Percentiles rank a stretch among this genome's conserved stretches.
Evolutionary conservation across 2,888 invertebrate genomes (phyloP).

Genomic region (Cryptocephalus primarius): DNA sequence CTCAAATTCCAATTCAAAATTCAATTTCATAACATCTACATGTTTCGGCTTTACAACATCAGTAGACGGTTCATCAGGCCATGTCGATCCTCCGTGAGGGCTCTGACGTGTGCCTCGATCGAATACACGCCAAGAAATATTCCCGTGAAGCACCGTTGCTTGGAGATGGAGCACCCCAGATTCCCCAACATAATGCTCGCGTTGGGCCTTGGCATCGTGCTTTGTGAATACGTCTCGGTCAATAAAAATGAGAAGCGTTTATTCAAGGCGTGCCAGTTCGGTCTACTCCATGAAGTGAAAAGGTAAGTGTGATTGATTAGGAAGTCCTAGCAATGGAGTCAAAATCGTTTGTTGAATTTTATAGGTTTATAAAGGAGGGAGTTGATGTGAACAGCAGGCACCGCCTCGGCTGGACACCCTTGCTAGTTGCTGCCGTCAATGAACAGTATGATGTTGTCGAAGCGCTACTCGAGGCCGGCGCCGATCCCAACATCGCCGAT

Average conservation of each 20-base stretch:
- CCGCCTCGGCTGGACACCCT: slow-evolving; percentile 74
- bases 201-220: slow-evolving; percentile 14
- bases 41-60: too few species aligned
- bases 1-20: too few species aligned
- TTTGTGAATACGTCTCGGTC: slow-evolving; percentile 21
- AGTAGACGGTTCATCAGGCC: too few species aligned
- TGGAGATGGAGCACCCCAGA: too few species aligned
- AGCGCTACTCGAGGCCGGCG: slow-evolving; percentile 60
- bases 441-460: slow-evolving; percentile 50
- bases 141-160: too few species aligned
- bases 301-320: slow-evolving; percentile 29
- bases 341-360: not conserved
- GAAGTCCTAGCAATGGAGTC: not conserved
- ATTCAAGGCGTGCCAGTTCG: slow-evolving; percentile 42
- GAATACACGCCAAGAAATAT: too few species aligned
- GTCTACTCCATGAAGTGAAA: slow-evolving; percentile 39
- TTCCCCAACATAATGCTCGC: slow-evolving; percentile 4
- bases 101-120: too few species aligned
- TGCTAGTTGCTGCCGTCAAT: slow-evolving; percentile 77
- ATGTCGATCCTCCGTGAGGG: too few species aligned
- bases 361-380: slow-evolving; percentile 37
- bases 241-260: slow-evolving; percentile 36
- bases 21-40: too few species aligned
- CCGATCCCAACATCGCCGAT: slow-evolving; percentile 65
- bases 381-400: slow-evolving; percentile 60